A percentile compares a stretch with the other conserved stretches of the same genome.
Conservation (phyloP, 1,140 invertebrate genomes). For the Drosophila equinoxialis region DNA sequence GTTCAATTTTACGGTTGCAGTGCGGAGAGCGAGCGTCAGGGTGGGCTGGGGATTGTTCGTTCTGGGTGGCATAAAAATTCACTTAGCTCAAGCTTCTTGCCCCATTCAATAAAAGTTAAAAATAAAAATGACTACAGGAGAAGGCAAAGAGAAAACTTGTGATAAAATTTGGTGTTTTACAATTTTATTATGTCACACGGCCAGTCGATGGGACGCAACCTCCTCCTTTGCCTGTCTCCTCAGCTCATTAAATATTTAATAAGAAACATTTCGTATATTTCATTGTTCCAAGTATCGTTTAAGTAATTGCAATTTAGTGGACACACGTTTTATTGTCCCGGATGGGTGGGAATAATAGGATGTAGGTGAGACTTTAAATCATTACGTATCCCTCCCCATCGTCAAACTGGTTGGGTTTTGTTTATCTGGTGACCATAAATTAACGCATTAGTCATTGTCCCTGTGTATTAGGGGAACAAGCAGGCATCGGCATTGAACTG, state of each 20-base stretch:
- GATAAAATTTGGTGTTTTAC: slow-evolving; percentile 76
- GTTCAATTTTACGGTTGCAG: slow-evolving; percentile 39
- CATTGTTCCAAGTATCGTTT: slow-evolving; percentile 59
- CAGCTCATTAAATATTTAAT: slow-evolving; percentile 69
- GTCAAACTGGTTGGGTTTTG: slow-evolving; percentile 24
- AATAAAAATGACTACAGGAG: slow-evolving; percentile 6
- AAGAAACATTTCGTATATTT: slow-evolving; percentile 45
- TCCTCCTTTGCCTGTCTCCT: slow-evolving; percentile 26
- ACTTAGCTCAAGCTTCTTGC: slow-evolving; percentile 49
- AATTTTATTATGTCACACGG: slow-evolving; percentile 75
- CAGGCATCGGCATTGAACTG: slow-evolving; percentile 65
- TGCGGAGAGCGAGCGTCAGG: not conserved
- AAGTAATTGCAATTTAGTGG: slow-evolving; percentile 78
- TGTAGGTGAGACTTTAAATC: slow-evolving; percentile 58
- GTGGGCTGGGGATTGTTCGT: slow-evolving; percentile 15
- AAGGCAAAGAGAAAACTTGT: slow-evolving; percentile 33
- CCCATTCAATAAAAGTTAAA: slow-evolving; percentile 55
- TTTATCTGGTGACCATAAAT: slow-evolving; percentile 80
- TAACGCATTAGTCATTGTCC: slow-evolving; percentile 70
- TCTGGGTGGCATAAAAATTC: slow-evolving; percentile 78
- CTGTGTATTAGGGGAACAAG: slow-evolving; percentile 33
- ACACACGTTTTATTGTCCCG: slow-evolving; percentile 62
- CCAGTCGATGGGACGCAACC: not conserved
- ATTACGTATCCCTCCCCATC: slow-evolving; percentile 24
- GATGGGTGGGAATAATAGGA: not conserved